Evolutionary conservation across 2,888 invertebrate genomes (phyloP), one percentile per base, ranked within the genome.

Genomic region (Sabellastarte sp.): DNA sequence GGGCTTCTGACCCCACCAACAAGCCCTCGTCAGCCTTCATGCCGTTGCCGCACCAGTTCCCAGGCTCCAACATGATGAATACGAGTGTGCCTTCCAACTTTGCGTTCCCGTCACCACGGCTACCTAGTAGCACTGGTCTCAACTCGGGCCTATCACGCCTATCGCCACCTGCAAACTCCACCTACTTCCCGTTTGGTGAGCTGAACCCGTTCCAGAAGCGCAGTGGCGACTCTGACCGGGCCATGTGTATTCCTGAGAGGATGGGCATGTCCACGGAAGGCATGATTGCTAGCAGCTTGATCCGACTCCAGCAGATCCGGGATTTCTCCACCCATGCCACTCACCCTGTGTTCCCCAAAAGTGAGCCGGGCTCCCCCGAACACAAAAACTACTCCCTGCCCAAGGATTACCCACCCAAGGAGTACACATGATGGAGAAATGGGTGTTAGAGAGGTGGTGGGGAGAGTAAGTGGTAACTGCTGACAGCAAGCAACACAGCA

Each of bases 241-340:
- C n/a, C n/a, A n/a, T n/a, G n/a, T n/a, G n/a, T n/a, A n/a, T n/a
- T n/a, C n/a, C n/a, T n/a, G 72, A 78, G 55, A 78, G 77, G 70
- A 71, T 77, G 65, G 69, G 73, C 26, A 70, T 73, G 26, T 73
- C 73, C 69, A 66, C 73, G 24, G 69, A 73, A 30, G 74, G 73
- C 57, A 71, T 64, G 61, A 73, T 79, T 65, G 77, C 80, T 57
- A 78, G 78, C 70, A 79, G 76, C 61, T 74, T 81, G 60, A 67
- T 81, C 51, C 80, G 95, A 75, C 88, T 96, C 74, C 95, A 96
- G 86, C 95, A 96, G 87, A 96, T 96, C 80, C 89, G 95, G 85
- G 95, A 95, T 85, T 96, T 68, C 53, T 53, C 63, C 28, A 33
- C 60, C 0, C 59, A 62, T 1, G 41, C 55, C 30, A 61, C 60